Evolutionary conservation across 2,113 vertebrate genomes (phyloP).

Genomic region (Trichechus manatus): DNA sequence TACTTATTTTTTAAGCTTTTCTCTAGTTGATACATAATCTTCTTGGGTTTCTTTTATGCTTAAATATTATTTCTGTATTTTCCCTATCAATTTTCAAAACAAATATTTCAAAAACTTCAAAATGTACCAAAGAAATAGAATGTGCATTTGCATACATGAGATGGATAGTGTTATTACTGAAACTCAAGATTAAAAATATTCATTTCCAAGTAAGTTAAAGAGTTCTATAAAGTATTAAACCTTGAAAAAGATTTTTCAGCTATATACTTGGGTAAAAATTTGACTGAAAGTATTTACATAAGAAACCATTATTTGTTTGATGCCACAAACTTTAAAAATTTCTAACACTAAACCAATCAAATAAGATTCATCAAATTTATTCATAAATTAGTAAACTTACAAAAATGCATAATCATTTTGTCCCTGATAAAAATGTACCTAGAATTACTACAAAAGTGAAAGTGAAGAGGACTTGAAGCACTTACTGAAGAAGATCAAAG

Average conservation of each 20-base stretch:
- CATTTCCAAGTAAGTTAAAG: background rate
- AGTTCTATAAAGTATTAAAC: background rate
- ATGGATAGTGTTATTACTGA: background rate
- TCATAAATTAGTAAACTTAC: background rate
- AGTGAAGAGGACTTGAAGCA: too few species aligned
- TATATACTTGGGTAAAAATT: conserved; percentile 1
- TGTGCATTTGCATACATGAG: background rate
- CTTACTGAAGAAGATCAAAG: too few species aligned
- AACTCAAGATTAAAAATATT: background rate
- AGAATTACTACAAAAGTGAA: background rate
- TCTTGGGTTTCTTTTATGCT: background rate
- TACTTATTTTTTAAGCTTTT: background rate
- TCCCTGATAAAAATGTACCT: background rate
- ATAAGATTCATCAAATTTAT: conserved; percentile 32
- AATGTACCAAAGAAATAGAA: background rate
- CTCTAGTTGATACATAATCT: background rate
- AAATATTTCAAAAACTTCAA: background rate
- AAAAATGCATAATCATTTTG: background rate
- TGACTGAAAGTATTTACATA: background rate
- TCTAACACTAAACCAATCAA: background rate
- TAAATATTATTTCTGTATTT: background rate
- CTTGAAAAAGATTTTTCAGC: background rate
- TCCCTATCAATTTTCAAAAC: conserved; percentile 9
- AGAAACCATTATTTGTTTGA: conserved; percentile 11
- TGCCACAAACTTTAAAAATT: background rate